These are phyloP conservation scores for Drosophila sulfurigaster DNA, from an alignment of 1,140 invertebrate species.

Conservation along the genomic window DNA sequence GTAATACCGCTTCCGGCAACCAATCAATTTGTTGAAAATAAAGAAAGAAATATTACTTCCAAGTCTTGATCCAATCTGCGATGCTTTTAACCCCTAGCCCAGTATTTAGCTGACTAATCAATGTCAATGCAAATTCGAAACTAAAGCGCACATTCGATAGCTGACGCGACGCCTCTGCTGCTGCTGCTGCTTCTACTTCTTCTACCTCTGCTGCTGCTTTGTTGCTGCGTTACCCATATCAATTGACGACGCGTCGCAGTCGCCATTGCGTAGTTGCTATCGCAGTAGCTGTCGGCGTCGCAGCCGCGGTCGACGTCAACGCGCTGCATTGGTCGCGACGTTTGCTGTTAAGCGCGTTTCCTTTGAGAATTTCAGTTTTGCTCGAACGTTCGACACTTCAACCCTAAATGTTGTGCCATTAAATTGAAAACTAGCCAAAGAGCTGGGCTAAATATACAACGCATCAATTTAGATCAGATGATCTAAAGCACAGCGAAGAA, in stretches of 20 bases:
- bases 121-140: slow-evolving; percentile 38
- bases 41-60: background rate
- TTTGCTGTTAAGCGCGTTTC: slow-evolving; percentile 71
- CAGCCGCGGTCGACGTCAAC: slow-evolving; percentile 26
- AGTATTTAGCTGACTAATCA: slow-evolving; percentile 9
- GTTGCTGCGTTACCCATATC: slow-evolving; percentile 39
- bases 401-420: slow-evolving; percentile 17
- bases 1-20: background rate
- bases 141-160: slow-evolving; percentile 6
- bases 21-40: slow-evolving; percentile 8
- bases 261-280: slow-evolving; percentile 27
- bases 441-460: background rate
- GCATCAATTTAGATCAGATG: slow-evolving; percentile 1
- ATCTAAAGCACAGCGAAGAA: background rate
- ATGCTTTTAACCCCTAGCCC: background rate
- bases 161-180: slow-evolving; percentile 1
- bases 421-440: slow-evolving; percentile 1
- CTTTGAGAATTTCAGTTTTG: slow-evolving; percentile 74
- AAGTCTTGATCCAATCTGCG: slow-evolving; percentile 17
- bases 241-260: slow-evolving; percentile 17
- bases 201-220: background rate
- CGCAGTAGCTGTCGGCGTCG: slow-evolving; percentile 30
- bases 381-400: slow-evolving; percentile 55
- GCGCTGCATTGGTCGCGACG: slow-evolving; percentile 27
- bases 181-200: slow-evolving; percentile 17